Conservation (phyloP, 2,113 vertebrate genomes). For the Oceanodroma tethys region DNA sequence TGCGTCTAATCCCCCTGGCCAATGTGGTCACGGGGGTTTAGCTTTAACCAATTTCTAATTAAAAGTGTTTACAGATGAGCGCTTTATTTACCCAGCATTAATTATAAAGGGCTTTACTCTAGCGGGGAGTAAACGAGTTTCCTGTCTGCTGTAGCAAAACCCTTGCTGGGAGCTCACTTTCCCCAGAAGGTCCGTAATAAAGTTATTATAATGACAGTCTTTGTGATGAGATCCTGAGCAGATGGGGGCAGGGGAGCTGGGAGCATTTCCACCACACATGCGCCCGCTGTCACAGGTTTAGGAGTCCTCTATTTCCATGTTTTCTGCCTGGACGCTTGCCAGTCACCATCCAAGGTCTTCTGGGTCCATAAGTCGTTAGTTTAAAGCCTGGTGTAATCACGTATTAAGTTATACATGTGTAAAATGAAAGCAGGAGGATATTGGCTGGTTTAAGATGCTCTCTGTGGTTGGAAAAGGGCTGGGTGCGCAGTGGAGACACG, state of each 20-base stretch:
- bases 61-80: constrained; percentile 72
- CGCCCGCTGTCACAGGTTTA: not conserved
- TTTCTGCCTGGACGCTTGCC: not conserved
- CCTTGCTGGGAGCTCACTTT: not conserved
- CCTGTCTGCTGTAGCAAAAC: constrained; percentile 44
- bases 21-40: constrained; percentile 35
- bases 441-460: constrained; percentile 10
- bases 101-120: constrained; percentile 73
- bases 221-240: constrained; percentile 48
- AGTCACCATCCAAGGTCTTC: not conserved
- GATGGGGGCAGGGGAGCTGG: not conserved
- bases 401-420: not conserved
- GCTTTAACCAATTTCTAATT: constrained; percentile 58
- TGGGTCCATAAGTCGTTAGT: constrained; percentile 8
- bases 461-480: not conserved
- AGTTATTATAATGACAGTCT: constrained; percentile 45
- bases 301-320: not conserved
- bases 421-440: constrained; percentile 19
- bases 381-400: not conserved
- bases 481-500: rapidly evolving
- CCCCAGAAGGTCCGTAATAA: constrained; percentile 51
- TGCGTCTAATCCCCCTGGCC: constrained; percentile 49
- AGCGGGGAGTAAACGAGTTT: constrained; percentile 1
- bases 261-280: not conserved
- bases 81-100: constrained; percentile 65